Conservation (phyloP, 2,888 invertebrate genomes). For the Netelia fuscicornis region DNA sequence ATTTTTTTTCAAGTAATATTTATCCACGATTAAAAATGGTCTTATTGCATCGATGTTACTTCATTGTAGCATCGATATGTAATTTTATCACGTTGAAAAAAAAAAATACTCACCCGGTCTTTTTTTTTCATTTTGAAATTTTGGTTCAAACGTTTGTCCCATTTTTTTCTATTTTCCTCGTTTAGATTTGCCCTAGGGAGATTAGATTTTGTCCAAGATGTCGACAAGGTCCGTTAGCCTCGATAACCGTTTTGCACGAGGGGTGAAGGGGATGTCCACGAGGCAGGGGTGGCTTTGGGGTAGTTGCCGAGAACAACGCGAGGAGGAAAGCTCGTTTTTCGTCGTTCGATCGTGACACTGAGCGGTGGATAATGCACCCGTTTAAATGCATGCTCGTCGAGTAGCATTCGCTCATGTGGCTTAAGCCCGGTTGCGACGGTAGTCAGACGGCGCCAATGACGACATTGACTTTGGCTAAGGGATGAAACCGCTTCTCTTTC, state of each 20-base stretch:
- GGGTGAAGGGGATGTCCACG: neutral
- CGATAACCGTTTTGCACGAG: constrained; percentile 17
- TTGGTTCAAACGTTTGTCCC: too few relatives aligned
- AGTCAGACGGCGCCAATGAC: constrained; percentile 35
- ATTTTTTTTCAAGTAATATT: too few relatives aligned
- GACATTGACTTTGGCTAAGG: constrained; percentile 5
- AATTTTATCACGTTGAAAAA: too few relatives aligned
- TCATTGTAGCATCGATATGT: too few relatives aligned
- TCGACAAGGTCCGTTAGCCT: constrained; percentile 1
- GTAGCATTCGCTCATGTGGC: constrained; percentile 75
- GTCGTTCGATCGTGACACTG: constrained; percentile 45
- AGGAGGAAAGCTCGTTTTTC: constrained; percentile 34
- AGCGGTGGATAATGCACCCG: constrained; percentile 76
- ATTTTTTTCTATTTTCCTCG: too few relatives aligned
- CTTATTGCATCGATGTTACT: too few relatives aligned
- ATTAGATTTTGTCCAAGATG: too few relatives aligned
- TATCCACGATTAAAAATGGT: too few relatives aligned
- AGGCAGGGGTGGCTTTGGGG: neutral
- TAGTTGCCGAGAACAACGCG: neutral
- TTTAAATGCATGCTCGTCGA: constrained; percentile 83
- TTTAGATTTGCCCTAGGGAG: too few relatives aligned
- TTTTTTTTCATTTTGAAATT: too few relatives aligned
- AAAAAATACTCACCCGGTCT: too few relatives aligned
- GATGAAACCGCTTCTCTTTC: constrained; percentile 2
- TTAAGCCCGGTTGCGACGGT: constrained; percentile 71